Conservation (phyloP, 2,888 invertebrate species). For the Torymus texanus region DNA sequence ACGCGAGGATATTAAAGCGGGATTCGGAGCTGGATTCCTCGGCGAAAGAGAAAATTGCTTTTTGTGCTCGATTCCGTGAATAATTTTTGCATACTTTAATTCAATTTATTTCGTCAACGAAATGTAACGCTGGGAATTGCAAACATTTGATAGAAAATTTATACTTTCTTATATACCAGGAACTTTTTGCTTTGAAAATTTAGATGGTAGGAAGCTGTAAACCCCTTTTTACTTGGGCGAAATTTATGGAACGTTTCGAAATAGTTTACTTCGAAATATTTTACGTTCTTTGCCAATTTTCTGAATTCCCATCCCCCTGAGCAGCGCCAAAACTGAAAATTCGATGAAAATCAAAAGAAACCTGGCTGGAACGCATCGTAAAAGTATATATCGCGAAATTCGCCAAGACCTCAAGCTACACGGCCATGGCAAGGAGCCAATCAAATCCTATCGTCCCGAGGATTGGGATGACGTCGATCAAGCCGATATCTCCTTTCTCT, state of each 20-base stretch:
- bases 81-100: background rate
- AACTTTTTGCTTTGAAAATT: too few relatives aligned
- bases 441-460: slow-evolving; percentile 60
- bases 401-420: slow-evolving; percentile 27
- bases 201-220: too few relatives aligned
- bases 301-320: background rate
- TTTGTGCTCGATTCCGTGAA: slow-evolving; percentile 11
- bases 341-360: slow-evolving; percentile 13
- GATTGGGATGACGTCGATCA: slow-evolving; percentile 61
- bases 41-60: slow-evolving; percentile 51
- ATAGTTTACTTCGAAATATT: background rate
- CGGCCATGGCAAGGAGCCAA: slow-evolving; percentile 68
- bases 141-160: too few relatives aligned
- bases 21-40: slow-evolving; percentile 42
- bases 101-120: too few relatives aligned
- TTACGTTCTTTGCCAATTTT: slow-evolving; percentile 3
- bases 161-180: too few relatives aligned
- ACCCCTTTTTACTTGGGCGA: too few relatives aligned
- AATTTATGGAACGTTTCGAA: background rate
- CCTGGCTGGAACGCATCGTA: background rate
- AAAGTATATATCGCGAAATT: slow-evolving; percentile 9
- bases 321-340: background rate
- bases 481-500: slow-evolving; percentile 38
- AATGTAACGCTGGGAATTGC: background rate
- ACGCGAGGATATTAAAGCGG: slow-evolving; percentile 26